These are phyloP conservation scores for Elephantulus edwardii DNA, from an alignment of 2,113 vertebrate species.

Conservation along the genomic window DNA sequence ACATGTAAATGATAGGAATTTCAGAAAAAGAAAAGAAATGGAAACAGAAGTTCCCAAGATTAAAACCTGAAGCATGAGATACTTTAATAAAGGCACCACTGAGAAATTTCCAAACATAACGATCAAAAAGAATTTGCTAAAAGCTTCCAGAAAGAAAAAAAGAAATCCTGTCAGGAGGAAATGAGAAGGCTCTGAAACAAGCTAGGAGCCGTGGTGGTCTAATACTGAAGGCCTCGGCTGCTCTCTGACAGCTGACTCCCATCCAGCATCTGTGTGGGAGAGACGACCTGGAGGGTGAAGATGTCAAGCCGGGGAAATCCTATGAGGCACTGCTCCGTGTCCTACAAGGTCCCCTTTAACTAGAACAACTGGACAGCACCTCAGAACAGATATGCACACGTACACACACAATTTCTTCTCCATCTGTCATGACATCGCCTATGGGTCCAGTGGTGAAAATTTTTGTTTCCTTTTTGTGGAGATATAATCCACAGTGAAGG, in stretches of 20 bases:
- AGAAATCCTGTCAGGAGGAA: not conserved
- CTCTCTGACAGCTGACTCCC: not conserved
- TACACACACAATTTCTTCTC: too few relatives aligned
- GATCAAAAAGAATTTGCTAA: conserved; percentile 29
- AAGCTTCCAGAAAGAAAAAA: conserved; percentile 37
- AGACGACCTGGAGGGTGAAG: not conserved
- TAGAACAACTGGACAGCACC: not conserved
- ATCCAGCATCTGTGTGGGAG: not conserved
- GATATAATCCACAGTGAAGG: too few relatives aligned
- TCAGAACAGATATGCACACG: not conserved
- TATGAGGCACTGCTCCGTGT: not conserved
- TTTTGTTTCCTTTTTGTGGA: too few relatives aligned
- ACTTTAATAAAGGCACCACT: not conserved
- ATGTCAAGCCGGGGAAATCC: not conserved
- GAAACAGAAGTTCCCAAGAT: too few relatives aligned
- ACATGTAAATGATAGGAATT: conserved; percentile 8
- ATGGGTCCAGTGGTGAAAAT: too few relatives aligned
- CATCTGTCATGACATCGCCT: too few relatives aligned
- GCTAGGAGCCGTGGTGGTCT: not conserved
- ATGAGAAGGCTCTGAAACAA: not conserved
- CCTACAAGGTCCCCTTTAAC: not conserved
- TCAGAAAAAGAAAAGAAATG: not conserved
- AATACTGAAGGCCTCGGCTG: not conserved
- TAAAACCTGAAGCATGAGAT: not conserved
- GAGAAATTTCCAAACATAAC: not conserved